A percentile compares a stretch with the other conserved stretches of the same genome.
phyloP scores from a whole-genome alignment of 1,140 invertebrate species.

The Vanessa atalanta region DNA sequence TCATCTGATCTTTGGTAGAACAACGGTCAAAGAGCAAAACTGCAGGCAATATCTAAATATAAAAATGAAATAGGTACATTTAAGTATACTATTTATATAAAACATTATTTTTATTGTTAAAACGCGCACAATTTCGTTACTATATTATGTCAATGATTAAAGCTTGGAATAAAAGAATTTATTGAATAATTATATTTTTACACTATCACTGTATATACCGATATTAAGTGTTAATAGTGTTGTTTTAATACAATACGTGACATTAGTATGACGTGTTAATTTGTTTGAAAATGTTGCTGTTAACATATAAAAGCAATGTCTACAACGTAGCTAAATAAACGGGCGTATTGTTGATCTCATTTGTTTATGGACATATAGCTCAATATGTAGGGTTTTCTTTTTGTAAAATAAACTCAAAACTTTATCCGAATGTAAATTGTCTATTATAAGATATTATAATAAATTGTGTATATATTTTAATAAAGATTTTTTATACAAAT shows the following conservation, averaged over 20 bases:
- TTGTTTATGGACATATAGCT: slow-evolving; percentile 76
- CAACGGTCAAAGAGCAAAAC: background rate
- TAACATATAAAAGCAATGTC: slow-evolving; percentile 14
- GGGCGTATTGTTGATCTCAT: slow-evolving; percentile 78
- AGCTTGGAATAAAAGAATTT: slow-evolving; percentile 2
- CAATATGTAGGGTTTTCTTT: slow-evolving; percentile 72
- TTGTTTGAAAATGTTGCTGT: slow-evolving; percentile 28
- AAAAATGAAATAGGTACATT: background rate
- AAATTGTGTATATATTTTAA: slow-evolving; percentile 74
- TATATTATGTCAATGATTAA: slow-evolving; percentile 8
- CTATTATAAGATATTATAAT: slow-evolving; percentile 65
- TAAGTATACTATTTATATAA: background rate
- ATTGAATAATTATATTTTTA: slow-evolving; percentile 24
- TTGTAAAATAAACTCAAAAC: slow-evolving; percentile 68
- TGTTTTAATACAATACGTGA: background rate
- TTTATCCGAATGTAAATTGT: slow-evolving; percentile 65
- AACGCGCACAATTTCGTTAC: slow-evolving; percentile 24
- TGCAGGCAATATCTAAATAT: background rate
- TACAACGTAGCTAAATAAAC: slow-evolving; percentile 50
- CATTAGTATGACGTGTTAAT: slow-evolving; percentile 10
- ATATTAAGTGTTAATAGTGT: slow-evolving; percentile 17
- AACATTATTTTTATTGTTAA: slow-evolving; percentile 6
- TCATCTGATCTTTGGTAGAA: background rate
- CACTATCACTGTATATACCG: slow-evolving; percentile 23
- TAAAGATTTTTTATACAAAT: slow-evolving; percentile 74